Percentiles rank a stretch among this genome's conserved stretches.
These are phyloP conservation scores for Thysanoteuthis rhombus DNA, from an alignment of 2,888 invertebrate species.

Conservation along the genomic window DNA sequence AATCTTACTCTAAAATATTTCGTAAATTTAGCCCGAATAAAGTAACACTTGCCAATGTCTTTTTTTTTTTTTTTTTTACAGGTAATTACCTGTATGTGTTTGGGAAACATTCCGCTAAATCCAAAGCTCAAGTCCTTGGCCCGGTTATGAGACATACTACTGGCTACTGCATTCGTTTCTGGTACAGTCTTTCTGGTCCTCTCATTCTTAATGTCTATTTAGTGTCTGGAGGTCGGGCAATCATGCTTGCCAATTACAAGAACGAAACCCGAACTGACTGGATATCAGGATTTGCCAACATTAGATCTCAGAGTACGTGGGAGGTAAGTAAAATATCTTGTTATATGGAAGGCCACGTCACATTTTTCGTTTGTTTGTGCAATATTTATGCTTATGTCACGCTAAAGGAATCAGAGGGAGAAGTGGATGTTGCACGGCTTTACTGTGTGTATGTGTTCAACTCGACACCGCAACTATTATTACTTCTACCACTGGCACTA, in stretches of 20 bases:
- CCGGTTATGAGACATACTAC: background rate
- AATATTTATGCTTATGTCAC: too few species aligned
- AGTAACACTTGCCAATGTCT: too few species aligned
- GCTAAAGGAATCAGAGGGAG: too few species aligned
- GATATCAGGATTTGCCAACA: background rate
- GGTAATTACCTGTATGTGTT: background rate
- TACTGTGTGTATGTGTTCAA: too few species aligned
- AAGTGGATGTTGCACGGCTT: too few species aligned
- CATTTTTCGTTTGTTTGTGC: too few species aligned
- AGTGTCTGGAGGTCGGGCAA: background rate
- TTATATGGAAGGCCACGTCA: too few species aligned
- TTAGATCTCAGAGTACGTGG: background rate
- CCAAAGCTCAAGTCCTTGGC: background rate
- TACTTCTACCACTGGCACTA: too few species aligned
- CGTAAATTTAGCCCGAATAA: too few species aligned
- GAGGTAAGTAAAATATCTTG: background rate
- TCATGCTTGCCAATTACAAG: background rate
- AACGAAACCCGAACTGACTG: background rate
- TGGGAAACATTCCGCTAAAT: background rate
- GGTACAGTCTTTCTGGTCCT: background rate
- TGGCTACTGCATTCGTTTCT: background rate
- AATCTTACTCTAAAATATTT: too few species aligned
- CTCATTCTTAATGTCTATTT: background rate
- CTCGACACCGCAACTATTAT: too few species aligned
- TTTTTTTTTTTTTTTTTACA: background rate